phyloP scores from a whole-genome alignment of 1,140 invertebrate species.

The Agrilus planipennis region DNA sequence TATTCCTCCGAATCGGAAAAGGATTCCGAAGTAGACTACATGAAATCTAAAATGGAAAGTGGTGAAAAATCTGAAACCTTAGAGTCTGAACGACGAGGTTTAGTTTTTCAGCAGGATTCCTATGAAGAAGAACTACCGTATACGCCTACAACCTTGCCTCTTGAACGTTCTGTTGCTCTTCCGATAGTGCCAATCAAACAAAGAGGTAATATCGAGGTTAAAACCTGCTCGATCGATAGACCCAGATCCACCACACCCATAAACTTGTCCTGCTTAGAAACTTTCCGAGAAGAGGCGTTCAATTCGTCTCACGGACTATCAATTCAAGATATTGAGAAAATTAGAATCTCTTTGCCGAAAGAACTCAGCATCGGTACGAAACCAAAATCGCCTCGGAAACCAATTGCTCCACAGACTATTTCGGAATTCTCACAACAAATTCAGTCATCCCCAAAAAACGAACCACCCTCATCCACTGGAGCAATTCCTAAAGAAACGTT shows the following conservation, averaged over 20 bases:
- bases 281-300: conserved; percentile 43
- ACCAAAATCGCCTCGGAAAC: conserved; percentile 36
- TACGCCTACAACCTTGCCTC: conserved; percentile 71
- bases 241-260: conserved; percentile 76
- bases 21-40: conserved; percentile 51
- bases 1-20: conserved; percentile 70
- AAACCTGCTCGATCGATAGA: conserved; percentile 73
- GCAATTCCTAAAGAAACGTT: conserved; percentile 38
- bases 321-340: conserved; percentile 42
- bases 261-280: conserved; percentile 64
- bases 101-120: conserved; percentile 68
- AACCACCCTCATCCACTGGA: conserved; percentile 31
- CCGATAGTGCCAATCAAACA: conserved; percentile 71
- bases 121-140: conserved; percentile 81
- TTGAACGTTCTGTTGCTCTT: conserved; percentile 66
- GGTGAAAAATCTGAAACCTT: conserved; percentile 26
- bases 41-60: conserved; percentile 34
- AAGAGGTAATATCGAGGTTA: conserved; percentile 52
- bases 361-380: conserved; percentile 36
- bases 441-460: conserved; percentile 13
- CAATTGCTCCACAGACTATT: conserved; percentile 42
- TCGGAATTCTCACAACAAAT: conserved; percentile 37
- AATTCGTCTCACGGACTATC: conserved; percentile 22
- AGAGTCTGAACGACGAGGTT: conserved; percentile 57
- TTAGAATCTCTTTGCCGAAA: conserved; percentile 56